A percentile compares a stretch with the other conserved stretches of the same genome.
Conservation (phyloP, 2,113 vertebrate genomes). For the Alexandromys fortis region DNA sequence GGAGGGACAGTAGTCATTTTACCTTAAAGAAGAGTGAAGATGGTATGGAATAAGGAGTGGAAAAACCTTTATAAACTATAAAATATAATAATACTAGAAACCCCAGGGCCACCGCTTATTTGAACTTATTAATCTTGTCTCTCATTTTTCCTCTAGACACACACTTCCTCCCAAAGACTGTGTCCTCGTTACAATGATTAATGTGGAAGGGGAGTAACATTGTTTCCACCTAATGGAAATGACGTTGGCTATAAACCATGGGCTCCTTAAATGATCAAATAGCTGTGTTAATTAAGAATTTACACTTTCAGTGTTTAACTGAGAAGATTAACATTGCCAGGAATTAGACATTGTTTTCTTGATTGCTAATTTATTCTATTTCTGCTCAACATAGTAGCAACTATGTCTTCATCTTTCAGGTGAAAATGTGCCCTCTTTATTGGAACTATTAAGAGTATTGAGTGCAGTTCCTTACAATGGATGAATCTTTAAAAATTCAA, state of each 20-base stretch:
- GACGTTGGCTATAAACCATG: neutral
- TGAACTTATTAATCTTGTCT: neutral
- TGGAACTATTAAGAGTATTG: neutral
- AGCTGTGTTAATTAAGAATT: conserved; percentile 49
- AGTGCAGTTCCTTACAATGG: neutral
- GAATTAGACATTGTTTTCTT: conserved; percentile 46
- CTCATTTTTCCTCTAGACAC: neutral
- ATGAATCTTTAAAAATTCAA: conserved; percentile 12
- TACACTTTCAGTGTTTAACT: conserved; percentile 52
- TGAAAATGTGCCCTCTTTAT: conserved; percentile 44
- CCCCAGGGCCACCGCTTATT: neutral
- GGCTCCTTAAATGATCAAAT: conserved; percentile 25
- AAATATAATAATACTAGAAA: neutral
- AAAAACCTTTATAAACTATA: neutral
- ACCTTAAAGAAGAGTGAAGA: neutral
- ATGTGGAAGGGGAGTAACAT: neutral
- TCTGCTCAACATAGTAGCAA: conserved; percentile 55
- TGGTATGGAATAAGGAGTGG: neutral
- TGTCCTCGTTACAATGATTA: neutral
- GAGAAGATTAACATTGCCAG: conserved; percentile 47
- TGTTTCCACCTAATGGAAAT: conserved; percentile 5
- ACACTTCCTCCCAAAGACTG: neutral
- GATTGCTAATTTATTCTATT: conserved; percentile 23
- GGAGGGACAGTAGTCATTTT: conserved; percentile 8
- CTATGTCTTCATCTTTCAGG: conserved; percentile 44